Evolutionary conservation across 2,888 invertebrate genomes (phyloP).

Genomic region (Athalia rosae): DNA sequence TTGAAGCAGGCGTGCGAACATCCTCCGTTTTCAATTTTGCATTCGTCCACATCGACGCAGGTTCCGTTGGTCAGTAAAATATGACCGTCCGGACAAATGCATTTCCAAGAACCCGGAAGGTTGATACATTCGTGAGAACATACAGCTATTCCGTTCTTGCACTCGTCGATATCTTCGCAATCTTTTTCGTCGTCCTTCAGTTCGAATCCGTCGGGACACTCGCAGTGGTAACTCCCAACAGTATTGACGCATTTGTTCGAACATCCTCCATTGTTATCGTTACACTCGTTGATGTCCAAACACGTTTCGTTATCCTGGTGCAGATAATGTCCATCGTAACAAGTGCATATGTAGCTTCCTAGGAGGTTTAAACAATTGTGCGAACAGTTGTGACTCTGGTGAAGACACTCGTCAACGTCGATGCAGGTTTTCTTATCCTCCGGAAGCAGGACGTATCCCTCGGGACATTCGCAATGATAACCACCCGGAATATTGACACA

Average conservation of each 20-base stretch:
- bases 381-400: constrained; percentile 63
- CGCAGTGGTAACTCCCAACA: constrained; percentile 75
- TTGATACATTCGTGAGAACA: constrained; percentile 76
- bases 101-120: constrained; percentile 67
- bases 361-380: constrained; percentile 64
- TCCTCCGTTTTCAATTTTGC: constrained; percentile 76
- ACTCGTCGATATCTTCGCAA: constrained; percentile 73
- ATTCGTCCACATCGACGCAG: constrained; percentile 76
- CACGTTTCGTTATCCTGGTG: constrained; percentile 67
- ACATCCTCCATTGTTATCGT: constrained; percentile 73
- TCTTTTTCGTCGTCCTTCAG: constrained; percentile 68
- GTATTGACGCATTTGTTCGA: constrained; percentile 75
- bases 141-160: constrained; percentile 66
- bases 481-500: constrained; percentile 77
- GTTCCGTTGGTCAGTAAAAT: constrained; percentile 64
- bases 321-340: constrained; percentile 65
- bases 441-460: constrained; percentile 71
- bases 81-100: constrained; percentile 70
- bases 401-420: constrained; percentile 73
- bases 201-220: constrained; percentile 75
- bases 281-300: constrained; percentile 69
- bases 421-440: constrained; percentile 73
- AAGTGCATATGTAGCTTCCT: constrained; percentile 70
- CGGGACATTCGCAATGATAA: constrained; percentile 75
- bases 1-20: constrained; percentile 81